phyloP scores from a whole-genome alignment of 2,113 vertebrate genomes.

The Fukomys damarensis region DNA sequence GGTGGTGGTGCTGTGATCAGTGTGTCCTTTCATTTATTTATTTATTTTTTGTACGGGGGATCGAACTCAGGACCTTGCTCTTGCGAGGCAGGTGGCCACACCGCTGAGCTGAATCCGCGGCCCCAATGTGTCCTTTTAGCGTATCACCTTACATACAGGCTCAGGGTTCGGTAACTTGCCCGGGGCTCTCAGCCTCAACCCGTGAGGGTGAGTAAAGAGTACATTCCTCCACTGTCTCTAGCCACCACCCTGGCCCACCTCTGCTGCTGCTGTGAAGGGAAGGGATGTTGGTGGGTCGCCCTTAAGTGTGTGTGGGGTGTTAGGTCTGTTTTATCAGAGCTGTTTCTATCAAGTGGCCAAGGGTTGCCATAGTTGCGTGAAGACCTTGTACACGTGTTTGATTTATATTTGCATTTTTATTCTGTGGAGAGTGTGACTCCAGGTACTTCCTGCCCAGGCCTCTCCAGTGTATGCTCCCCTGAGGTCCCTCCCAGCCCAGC shows the following conservation, averaged over 20 bases:
- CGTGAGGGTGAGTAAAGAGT: not conserved
- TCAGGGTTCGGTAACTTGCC: not conserved
- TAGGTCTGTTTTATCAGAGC: too few relatives aligned
- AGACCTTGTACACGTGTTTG: not conserved
- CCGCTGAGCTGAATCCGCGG: too few relatives aligned
- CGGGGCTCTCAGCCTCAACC: not conserved
- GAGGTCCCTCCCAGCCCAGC: not conserved
- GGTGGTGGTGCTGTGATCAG: rapidly evolving
- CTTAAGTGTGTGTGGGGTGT: too few relatives aligned
- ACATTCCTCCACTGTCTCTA: too few relatives aligned
- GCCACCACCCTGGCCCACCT: rapidly evolving
- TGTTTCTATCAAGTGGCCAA: too few relatives aligned
- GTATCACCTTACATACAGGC: not conserved
- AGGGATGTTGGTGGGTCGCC: not conserved
- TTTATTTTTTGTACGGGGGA: too few relatives aligned
- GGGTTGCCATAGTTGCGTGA: too few relatives aligned
- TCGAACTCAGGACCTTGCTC: too few relatives aligned
- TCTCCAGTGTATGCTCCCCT: not conserved
- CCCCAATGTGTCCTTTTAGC: rapidly evolving
- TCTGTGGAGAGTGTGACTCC: not conserved
- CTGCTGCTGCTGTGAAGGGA: not conserved
- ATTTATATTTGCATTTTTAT: not conserved
- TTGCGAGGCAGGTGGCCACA: too few relatives aligned
- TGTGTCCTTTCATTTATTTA: rapidly evolving
- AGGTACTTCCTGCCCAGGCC: not conserved